A percentile compares a stretch with the other conserved stretches of the same genome.
Conservation (phyloP, 1,140 invertebrate species). For the Drosophila lowei region DNA sequence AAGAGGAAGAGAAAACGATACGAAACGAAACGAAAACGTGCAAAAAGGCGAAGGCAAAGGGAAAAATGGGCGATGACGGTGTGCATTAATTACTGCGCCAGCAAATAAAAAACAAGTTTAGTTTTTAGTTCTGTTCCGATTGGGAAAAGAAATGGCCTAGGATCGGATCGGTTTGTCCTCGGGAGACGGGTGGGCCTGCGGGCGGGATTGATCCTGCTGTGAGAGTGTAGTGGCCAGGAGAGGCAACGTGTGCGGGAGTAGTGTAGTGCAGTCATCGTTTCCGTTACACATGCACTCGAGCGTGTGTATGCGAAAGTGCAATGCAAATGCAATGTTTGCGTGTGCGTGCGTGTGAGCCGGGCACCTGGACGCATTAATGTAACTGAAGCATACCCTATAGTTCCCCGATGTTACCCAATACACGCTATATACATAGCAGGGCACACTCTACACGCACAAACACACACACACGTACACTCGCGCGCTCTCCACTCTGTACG, state of each 20-base stretch:
- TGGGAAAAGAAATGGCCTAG: conserved; percentile 1
- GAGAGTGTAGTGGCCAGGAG: conserved; percentile 41
- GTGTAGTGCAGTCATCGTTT: conserved; percentile 54
- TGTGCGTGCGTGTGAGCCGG: conserved; percentile 48
- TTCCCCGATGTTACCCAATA: conserved; percentile 69
- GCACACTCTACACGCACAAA: conserved; percentile 33
- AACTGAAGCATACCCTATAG: conserved; percentile 56
- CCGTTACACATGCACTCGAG: conserved; percentile 56
- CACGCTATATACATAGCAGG: conserved; percentile 52
- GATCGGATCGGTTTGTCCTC: no score
- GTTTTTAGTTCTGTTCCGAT: conserved; percentile 21
- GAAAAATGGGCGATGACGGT: conserved; percentile 67
- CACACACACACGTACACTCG: conserved; percentile 13
- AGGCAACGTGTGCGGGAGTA: conserved; percentile 53
- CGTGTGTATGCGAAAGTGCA: conserved; percentile 43
- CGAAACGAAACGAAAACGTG: conserved; percentile 83
- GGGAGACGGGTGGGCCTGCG: background rate
- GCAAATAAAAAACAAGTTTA: conserved; percentile 51
- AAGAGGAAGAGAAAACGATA: conserved; percentile 54
- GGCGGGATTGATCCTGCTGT: conserved; percentile 32
- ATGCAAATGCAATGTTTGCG: conserved; percentile 41
- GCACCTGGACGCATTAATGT: conserved; percentile 64
- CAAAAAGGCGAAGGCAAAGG: conserved; percentile 54
- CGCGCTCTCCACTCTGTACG: conserved; percentile 1
- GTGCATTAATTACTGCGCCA: conserved; percentile 65